A percentile compares a stretch with the other conserved stretches of the same genome.
Evolutionary conservation across 2,113 vertebrate species (phyloP).

Genomic region (Ceyx melanurus): DNA sequence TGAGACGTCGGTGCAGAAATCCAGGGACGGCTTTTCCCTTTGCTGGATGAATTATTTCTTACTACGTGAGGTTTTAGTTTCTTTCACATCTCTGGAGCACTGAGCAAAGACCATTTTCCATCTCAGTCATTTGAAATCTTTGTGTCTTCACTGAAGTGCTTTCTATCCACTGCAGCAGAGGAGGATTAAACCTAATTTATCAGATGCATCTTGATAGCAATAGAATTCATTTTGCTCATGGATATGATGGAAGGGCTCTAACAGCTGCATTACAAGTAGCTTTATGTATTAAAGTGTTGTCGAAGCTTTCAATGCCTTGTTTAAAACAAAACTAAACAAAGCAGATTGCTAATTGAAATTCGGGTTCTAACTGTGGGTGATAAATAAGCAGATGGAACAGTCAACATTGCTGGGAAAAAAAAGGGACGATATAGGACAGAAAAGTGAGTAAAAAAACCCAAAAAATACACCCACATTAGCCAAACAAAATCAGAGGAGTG

Average conservation of each 20-base stretch:
- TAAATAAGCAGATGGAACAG: constrained; percentile 61
- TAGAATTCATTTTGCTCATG: constrained; percentile 31
- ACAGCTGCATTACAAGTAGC: constrained; percentile 54
- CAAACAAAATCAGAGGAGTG: constrained; percentile 16
- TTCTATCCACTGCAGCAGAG: constrained; percentile 23
- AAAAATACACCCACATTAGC: constrained; percentile 34
- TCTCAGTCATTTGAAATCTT: not conserved
- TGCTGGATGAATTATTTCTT: not conserved
- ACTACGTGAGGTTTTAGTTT: not conserved
- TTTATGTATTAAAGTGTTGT: constrained; percentile 47
- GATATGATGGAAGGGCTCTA: constrained; percentile 45
- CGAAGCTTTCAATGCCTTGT: constrained; percentile 32
- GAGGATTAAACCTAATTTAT: constrained; percentile 64
- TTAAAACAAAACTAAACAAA: constrained; percentile 49
- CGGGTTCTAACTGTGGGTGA: not conserved
- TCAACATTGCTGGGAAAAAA: constrained; percentile 32
- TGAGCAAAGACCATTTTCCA: constrained; percentile 14
- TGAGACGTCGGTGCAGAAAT: not conserved
- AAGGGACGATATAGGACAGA: constrained; percentile 5
- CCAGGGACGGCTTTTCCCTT: not conserved
- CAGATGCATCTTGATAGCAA: constrained; percentile 45
- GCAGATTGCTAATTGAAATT: constrained; percentile 65
- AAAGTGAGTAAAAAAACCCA: constrained; percentile 9
- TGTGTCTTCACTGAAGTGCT: not conserved
- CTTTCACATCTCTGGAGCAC: not conserved